Base-by-base conservation (phyloP, 2,113 vertebrate species). In the Ceuthmochares aereus region DNA sequence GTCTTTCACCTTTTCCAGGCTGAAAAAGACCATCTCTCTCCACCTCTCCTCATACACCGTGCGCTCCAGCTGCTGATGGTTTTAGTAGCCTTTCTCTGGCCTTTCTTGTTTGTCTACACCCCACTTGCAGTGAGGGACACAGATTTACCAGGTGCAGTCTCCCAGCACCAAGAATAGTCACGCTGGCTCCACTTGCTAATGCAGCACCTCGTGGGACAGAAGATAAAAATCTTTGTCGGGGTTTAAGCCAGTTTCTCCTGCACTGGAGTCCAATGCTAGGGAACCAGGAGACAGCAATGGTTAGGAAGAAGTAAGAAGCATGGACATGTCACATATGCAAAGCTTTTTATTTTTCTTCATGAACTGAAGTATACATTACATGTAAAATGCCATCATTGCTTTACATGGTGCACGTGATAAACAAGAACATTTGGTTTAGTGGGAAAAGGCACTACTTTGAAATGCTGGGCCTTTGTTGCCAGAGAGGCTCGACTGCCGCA, bases 31-130 rank as follows among this genome's bases (percentile, higher is more conserved):
- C 30, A 52, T 16, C 43, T 45, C 32, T 30, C 43, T 17, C 25
- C 36, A 29, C 42, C 30, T 34, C 8, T 30, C 12, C n/a, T n/a
- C 52, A 18, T 7, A 27, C 1, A 1, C 27, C 17, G 0, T 7
- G 3, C 32, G 7, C 15, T 51, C 30, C 36, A 59, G 62, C 18
- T n/a, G 21, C 30, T 0, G 1, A 10, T 10, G 63, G 27, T 23
- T 52, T 59, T 37, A 52, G 36, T 43, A 22, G 26, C 32, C 43
- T 58, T 59, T 36, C 43, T 51, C 21, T 22, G 27, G 43, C 36
- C 36, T 21, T 14, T 47, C 14, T 19, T 22, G 19, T 36, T 23
- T 66, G 30, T 10, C 42, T 51, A 23, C 36, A 23, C 29, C 54
- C 23, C 7, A 36, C 63, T 13, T 6, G 21, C 32, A 29, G 12